A percentile compares a stretch with the other conserved stretches of the same genome.
Evolutionary conservation across 2,113 vertebrate species (phyloP).

Genomic region (Alosa alosa): DNA sequence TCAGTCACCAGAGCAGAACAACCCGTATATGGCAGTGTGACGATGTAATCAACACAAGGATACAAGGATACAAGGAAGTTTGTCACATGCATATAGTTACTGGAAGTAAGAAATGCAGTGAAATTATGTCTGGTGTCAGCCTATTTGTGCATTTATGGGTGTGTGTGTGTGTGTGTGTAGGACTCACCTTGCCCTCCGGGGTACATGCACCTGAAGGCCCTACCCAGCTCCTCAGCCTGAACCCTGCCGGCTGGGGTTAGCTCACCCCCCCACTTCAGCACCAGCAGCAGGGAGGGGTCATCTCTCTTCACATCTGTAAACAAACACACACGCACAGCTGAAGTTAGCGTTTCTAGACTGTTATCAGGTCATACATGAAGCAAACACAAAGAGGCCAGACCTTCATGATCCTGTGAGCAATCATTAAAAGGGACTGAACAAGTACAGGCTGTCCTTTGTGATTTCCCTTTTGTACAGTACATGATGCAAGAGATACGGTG

Average conservation of each 20-base stretch:
- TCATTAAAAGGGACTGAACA: not conserved
- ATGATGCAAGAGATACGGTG: not conserved
- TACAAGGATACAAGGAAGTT: too few species aligned
- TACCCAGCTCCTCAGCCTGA: constrained; percentile 87
- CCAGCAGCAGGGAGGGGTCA: constrained; percentile 83
- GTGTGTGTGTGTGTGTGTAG: too few species aligned
- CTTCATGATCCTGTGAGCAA: not conserved
- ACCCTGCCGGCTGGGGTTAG: constrained; percentile 86
- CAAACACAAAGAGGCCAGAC: not conserved
- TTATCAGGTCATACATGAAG: not conserved
- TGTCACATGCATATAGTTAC: too few species aligned
- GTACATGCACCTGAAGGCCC: constrained; percentile 90
- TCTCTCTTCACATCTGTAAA: constrained; percentile 77
- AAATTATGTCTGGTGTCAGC: too few species aligned
- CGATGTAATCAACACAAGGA: not conserved
- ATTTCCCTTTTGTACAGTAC: not conserved
- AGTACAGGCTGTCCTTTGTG: not conserved
- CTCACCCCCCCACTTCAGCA: constrained; percentile 90
- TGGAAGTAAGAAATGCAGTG: too few species aligned
- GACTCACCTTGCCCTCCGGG: constrained; percentile 86
- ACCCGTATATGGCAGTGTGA: not conserved
- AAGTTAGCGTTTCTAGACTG: not conserved
- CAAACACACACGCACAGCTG: not conserved
- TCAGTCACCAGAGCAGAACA: not conserved
- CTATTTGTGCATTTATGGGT: too few species aligned